Evolutionary conservation across 2,888 invertebrate species (phyloP), one percentile per base, ranked within the genome.

Genomic region (Drosophila mimica): DNA sequence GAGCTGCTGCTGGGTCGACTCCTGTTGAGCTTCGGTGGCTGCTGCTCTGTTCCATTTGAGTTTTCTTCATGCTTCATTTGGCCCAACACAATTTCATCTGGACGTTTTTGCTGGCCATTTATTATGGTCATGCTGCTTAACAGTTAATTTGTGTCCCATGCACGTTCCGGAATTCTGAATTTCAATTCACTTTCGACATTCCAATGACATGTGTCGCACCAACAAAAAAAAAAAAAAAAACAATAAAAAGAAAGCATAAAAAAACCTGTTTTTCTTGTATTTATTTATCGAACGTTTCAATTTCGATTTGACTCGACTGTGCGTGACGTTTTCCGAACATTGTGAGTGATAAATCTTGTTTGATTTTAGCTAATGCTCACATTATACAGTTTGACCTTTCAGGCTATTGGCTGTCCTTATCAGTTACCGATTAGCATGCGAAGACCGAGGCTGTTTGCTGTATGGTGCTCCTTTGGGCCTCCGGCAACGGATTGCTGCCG

Each of bases 361-460:
- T 71, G 72, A 77, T 73, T 74, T 77, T 67, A 68, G 59, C 79
- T 88, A 85, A 87, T 83, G 79, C 79, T 66, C 72, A 63, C 83
- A 76, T 88, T 85, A 66, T 30, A 76, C 73, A 74, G 57, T 71
- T 63, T 74, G 87, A 79, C 82, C 85, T 83, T 83, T 76, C 61
- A 69, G 59, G 68, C 74, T 75, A 83, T 83, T 87, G 89, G 75
- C 64, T 69, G 60, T 74, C 58, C 82, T 70, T 89, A 85, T 85
- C 89, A 79, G 87, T 79, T 81, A 74, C 87, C 80, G 61, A 87
- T 89, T 89, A 79, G 82, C 84, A 89, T 83, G 81, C 85, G 76
- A 68, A 77, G 74, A 65, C 60, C 58, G 63, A 38, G 31, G 34
- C 7, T 9, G 46, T 7, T 3, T 54, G 13, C 25, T 25, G 25